Conservation (phyloP, 30 jellyfish, hydroid and myxozoan species). For the Chrysaora quinquecirrha region DNA sequence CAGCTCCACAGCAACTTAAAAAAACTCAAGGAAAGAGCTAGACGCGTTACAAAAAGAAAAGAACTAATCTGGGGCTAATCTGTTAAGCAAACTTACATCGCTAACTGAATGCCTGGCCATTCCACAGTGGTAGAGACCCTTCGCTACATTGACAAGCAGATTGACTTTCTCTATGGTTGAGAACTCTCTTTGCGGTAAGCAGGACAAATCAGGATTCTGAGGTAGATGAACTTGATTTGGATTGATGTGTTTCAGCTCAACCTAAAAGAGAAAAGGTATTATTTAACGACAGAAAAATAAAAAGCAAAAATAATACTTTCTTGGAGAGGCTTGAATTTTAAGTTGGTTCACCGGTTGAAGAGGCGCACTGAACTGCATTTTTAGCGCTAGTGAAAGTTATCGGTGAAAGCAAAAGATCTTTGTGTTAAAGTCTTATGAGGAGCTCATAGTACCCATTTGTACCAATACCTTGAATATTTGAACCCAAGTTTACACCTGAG, state of each 20-base stretch:
- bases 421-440: not conserved
- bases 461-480: too few relatives aligned
- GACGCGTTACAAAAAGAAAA: not conserved
- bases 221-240: not conserved
- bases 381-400: not conserved
- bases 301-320: too few relatives aligned
- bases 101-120: not conserved
- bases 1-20: too few relatives aligned
- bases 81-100: not conserved
- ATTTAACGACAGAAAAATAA: too few relatives aligned
- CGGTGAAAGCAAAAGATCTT: not conserved
- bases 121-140: conserved; percentile 14
- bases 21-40: not conserved
- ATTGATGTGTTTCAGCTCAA: not conserved
- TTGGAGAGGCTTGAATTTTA: not conserved
- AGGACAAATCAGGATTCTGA: conserved; percentile 5
- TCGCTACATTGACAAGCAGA: conserved; percentile 17
- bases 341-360: not conserved
- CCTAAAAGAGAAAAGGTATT: not conserved
- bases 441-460: too few relatives aligned
- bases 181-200: conserved; percentile 17
- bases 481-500: too few relatives aligned
- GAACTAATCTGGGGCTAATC: not conserved
- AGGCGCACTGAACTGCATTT: not conserved
- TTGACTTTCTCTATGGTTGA: conserved; percentile 16